Evolutionary conservation across 2,113 vertebrate genomes (phyloP), one percentile per base, ranked within the genome.

Genomic region (Anhinga rufa): DNA sequence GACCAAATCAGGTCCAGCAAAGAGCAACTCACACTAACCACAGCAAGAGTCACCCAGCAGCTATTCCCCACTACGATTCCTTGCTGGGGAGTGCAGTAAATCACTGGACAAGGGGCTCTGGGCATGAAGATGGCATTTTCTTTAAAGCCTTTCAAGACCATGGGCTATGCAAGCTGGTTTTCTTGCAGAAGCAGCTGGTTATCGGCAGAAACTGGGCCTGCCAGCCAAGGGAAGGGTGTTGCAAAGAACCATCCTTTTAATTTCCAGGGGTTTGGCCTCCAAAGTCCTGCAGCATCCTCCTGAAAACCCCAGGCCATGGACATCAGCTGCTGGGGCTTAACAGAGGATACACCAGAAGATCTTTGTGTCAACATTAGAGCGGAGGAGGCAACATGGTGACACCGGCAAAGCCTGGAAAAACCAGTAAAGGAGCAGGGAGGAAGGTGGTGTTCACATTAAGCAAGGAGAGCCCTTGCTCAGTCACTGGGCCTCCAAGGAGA

Each of bases 61-160:
- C 6, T 4, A 42, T 5, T 49, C 36, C 72, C 55, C 28, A 17
- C 1, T 0, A 16, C 1, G 1, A 11, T 32, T 55, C 61, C 57
- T 42, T 17, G 18, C 68, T 64, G 81, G 42, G 68, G 17, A 54
- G 10, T 2, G 21, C 1, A 0, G 18, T 7, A 28, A 62, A 31
- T 17, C 6, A 2, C 54, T 14, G 3, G 2, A 12, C 8, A 14
- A 6, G 12, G 42, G n/a, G 29, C 51, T 46, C 24, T 32, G 81
- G 31, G 7, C 48, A 29, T 6, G 40, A 16, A 79, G 66, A 17
- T 1, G 6, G 26, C 7, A 3, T 6, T 32, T 75, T 78, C 21
- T 19, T 22, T 7, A 6, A 48, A 74, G 55, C 29, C 9, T 90
- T 22, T 29, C 32, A 17, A 34, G 49, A 10, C 65, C 26, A 2